These are phyloP conservation scores for Oreochromis spilurus DNA, from an alignment of 2,113 vertebrate species.

Conservation along the genomic window DNA sequence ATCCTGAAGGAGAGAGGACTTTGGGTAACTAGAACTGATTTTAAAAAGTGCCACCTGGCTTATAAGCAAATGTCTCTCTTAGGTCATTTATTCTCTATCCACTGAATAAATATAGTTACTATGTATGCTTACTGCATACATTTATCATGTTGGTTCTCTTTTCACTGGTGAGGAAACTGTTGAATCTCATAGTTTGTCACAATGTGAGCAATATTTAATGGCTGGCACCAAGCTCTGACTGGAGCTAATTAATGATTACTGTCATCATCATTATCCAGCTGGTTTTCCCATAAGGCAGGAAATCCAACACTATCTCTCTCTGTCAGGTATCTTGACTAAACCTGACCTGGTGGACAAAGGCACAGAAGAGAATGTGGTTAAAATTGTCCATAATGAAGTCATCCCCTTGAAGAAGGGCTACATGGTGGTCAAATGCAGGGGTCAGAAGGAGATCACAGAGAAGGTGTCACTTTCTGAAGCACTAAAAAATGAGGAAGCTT, in stretches of 20 bases:
- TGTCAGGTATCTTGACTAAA: slow-evolving; percentile 85
- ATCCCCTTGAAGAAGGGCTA: slow-evolving; percentile 84
- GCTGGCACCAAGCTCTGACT: not conserved
- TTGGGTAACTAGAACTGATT: slow-evolving; percentile 62
- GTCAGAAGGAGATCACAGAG: slow-evolving; percentile 78
- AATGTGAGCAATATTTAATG: not conserved
- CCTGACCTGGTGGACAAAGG: slow-evolving; percentile 86
- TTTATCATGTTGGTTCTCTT: not conserved
- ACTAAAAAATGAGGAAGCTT: slow-evolving; percentile 70
- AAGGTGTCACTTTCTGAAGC: slow-evolving; percentile 71
- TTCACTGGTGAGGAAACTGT: not conserved
- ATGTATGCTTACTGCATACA: not conserved
- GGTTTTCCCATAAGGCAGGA: not conserved
- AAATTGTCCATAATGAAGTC: slow-evolving; percentile 73
- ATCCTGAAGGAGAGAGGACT: slow-evolving; percentile 83
- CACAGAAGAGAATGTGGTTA: slow-evolving; percentile 70
- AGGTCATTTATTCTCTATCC: rapidly evolving
- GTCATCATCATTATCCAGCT: too few relatives aligned
- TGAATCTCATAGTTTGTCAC: not conserved
- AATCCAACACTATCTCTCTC: not conserved
- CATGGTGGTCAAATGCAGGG: slow-evolving; percentile 85
- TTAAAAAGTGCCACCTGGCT: not conserved
- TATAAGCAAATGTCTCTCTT: not conserved
- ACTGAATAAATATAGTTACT: not conserved
- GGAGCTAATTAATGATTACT: not conserved